Base-by-base conservation (phyloP, 2,113 vertebrate genomes). In the Myotis brandtii region DNA sequence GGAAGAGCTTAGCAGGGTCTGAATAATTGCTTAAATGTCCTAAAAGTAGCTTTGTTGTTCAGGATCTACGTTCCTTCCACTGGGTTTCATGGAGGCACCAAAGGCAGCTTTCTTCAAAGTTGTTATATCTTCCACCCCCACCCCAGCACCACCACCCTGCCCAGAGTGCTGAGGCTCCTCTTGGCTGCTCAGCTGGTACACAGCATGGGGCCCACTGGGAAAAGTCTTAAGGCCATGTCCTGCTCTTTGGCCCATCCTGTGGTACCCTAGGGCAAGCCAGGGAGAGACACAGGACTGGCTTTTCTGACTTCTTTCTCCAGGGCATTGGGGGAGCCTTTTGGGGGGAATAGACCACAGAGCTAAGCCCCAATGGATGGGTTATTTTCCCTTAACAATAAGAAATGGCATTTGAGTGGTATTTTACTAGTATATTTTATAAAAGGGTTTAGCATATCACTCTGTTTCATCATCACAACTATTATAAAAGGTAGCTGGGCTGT, bases 41-140 rank as follows among this genome's bases (percentile, higher is more conserved):
- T 80, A 16, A 0, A 48, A 64, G 50, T 27, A 62, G 34, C 66
- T 73, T 88, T 59, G 43, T 70, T 94, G 66, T 64, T 89, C 64
- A 64, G 43, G 20, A 70, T 52, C 40, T 84, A 52, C 32, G 69
- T 43, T 88, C 34, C 32, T 43, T 69, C 50, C 25, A 25, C n/a
- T 59, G 9, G 16, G 18, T 72, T 94, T 76, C 76, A 46, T 18
- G 34, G 73, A 79, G 43, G 27, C 3, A 17, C 37, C 30, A 40
- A 25, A 52, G 6, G 67, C 82, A 94, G 82, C 86, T 95, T 66
- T 87, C 85, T 85, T 69, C 25, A 32, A 95, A 96, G 21, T 6
- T 73, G 52, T 62, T 56, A 27, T 43, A 79, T 82, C 52, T 82
- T 37, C 40, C 25, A 13, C 34, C 70, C 9, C 11, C 37, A 40